Percentiles rank a stretch among this genome's conserved stretches.
Evolutionary conservation across 64 coral and sea anemone genomes (phyloP).

Genomic region (Acropora yongei): DNA sequence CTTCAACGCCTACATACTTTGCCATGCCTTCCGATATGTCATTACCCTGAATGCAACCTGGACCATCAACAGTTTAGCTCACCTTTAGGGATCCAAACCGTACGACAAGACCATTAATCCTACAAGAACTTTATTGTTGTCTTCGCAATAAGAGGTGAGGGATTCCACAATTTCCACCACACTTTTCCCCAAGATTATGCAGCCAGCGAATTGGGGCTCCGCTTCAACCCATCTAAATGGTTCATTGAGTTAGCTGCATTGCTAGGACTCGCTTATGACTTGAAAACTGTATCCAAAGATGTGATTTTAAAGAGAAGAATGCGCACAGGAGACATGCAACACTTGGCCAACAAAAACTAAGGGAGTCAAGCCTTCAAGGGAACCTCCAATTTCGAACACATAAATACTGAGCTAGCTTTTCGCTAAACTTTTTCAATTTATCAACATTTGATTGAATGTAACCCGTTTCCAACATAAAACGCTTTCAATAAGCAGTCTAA

Average conservation of each 20-base stretch:
- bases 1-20: constrained; percentile 59
- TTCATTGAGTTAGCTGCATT: constrained; percentile 45
- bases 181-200: constrained; percentile 83
- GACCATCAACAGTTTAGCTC: constrained; percentile 78
- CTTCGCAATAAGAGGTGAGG: constrained; percentile 48
- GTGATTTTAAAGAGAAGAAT: constrained; percentile 59
- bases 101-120: constrained; percentile 81
- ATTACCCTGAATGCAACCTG: constrained; percentile 76
- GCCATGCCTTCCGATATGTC: constrained; percentile 69
- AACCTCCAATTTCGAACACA: no score
- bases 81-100: constrained; percentile 71
- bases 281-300: constrained; percentile 54
- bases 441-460: no score
- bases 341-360: neutral
- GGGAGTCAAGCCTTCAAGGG: no score
- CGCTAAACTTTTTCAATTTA: no score
- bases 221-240: constrained; percentile 44
- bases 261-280: constrained; percentile 68
- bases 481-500: no score
- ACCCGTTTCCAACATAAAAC: no score
- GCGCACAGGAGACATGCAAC: constrained; percentile 54
- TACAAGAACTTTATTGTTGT: constrained; percentile 58
- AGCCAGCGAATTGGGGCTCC: constrained; percentile 71
- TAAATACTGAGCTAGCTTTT: no score
- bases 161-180: constrained; percentile 85